These are phyloP conservation scores for Tinamus major DNA, from an alignment of 2,797 vertebrate genomes.

Conservation along the genomic window DNA sequence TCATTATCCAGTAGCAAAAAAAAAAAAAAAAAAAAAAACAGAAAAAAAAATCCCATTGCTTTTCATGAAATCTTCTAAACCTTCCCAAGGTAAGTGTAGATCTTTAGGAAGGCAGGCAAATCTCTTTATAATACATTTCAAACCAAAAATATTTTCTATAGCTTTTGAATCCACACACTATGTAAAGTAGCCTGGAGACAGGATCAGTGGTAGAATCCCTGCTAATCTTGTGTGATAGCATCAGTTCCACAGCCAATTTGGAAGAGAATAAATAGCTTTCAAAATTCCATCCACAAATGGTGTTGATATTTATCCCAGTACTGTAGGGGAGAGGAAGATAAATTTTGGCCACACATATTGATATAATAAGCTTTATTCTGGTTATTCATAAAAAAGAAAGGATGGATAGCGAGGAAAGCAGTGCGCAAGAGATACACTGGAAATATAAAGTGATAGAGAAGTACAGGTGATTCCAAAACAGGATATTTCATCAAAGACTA, in stretches of 20 bases:
- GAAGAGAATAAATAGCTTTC: not conserved
- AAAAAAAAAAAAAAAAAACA: not conserved
- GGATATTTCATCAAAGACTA: not conserved
- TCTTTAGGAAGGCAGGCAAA: not conserved
- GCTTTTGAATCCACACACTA: not conserved
- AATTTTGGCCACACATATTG: not conserved
- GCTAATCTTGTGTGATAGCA: not conserved
- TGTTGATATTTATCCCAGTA: not conserved
- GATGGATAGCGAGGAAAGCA: not conserved
- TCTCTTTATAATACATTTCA: not conserved
- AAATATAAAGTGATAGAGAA: not conserved
- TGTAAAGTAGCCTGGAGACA: not conserved
- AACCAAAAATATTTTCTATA: not conserved
- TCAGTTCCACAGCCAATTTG: fast-evolving
- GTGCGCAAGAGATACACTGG: not conserved
- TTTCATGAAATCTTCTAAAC: not conserved
- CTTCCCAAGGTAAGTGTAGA: not conserved
- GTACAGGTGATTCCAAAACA: not conserved
- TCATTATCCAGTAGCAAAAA: not conserved
- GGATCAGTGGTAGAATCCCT: not conserved
- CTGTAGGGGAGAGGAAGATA: not conserved
- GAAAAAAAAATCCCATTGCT: not conserved
- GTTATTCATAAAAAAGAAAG: not conserved
- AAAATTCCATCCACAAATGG: not conserved
- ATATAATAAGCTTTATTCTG: not conserved